These are phyloP conservation scores for Melanchra persicariae DNA, from an alignment of 2,888 invertebrate genomes.

Conservation along the genomic window DNA sequence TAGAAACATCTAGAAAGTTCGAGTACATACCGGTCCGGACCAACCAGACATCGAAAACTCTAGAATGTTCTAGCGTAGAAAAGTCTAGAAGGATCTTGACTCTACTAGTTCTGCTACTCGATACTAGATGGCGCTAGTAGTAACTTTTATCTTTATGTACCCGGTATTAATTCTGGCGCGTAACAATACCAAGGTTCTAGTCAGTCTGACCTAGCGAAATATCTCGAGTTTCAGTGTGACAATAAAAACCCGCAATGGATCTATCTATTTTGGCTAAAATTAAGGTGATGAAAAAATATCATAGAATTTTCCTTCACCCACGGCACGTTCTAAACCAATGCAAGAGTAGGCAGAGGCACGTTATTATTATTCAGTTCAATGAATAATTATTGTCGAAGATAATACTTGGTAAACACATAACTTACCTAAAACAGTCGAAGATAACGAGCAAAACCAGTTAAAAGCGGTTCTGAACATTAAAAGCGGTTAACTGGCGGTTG, in stretches of 20 bases:
- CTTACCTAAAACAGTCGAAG: conserved; percentile 44
- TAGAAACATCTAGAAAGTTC: no score
- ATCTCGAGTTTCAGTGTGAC: background rate
- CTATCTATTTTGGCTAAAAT: background rate
- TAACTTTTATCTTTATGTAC: no score
- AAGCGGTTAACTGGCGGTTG: conserved; percentile 50
- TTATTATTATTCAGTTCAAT: conserved; percentile 15
- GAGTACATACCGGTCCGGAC: no score
- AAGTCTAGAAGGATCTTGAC: no score
- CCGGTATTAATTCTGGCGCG: no score
- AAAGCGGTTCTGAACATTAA: conserved; percentile 55
- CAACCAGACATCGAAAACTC: no score
- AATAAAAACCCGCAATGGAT: background rate
- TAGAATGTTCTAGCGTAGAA: no score
- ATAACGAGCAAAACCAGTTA: conserved; percentile 60
- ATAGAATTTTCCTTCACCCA: conserved; percentile 6
- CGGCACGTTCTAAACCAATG: conserved; percentile 20
- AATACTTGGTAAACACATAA: conserved; percentile 36
- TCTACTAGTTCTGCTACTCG: no score
- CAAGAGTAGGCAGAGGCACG: background rate
- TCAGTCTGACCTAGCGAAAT: background rate
- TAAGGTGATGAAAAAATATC: background rate
- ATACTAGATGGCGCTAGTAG: no score
- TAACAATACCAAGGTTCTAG: background rate
- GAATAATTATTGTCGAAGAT: conserved; percentile 37